Evolutionary conservation across 2,888 invertebrate species (phyloP), one percentile per base, ranked within the genome.

Genomic region (Mechanitis messenoides): DNA sequence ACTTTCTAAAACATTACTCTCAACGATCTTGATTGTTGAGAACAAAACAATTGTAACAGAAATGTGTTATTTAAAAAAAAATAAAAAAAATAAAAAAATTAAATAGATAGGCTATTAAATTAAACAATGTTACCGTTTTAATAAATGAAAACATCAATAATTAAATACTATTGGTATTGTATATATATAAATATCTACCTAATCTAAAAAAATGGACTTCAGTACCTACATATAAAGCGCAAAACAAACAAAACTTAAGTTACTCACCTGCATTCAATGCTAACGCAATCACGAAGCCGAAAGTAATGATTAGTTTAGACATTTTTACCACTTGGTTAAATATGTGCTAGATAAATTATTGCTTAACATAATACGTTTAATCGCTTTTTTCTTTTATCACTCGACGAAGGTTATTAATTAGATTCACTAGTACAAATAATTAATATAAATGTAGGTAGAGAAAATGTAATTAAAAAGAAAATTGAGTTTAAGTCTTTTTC

Each of bases 221-320:
- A 3, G 9, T 31, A 28, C 5, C 5, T 50, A 50, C 50, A n/a
- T 11, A 31, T 47, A 47, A 20, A 46, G 12, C 9, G 3, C 35
- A 38, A 5, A 9, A 2, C 12, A 74, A 78, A 20, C 3, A 54
- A 75, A 75, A 31, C 31, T 28, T 35, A 54, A 38, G 46, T 35
- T 61, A 78, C 85, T 83, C 79, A 87, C 86, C 84, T 45, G 76
- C 72, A 61, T 74, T 75, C 56, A 81, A 53, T 60, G 73, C 64
- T 57, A 80, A 64, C 64, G 82, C 65, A 47, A 78, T 53, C 58
- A 81, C 68, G 53, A 83, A 76, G 72, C 77, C 75, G 70, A 75
- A 73, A 72, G 83, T 58, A 60, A 67, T 66, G 63, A 77, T 60
- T 67, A 75, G 69, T 74, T 76, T 81, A 71, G 68, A 76, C 83